These are phyloP conservation scores for Xiphorhynchus erythropygius DNA, from an alignment of 2,797 vertebrate genomes.

Conservation along the genomic window DNA sequence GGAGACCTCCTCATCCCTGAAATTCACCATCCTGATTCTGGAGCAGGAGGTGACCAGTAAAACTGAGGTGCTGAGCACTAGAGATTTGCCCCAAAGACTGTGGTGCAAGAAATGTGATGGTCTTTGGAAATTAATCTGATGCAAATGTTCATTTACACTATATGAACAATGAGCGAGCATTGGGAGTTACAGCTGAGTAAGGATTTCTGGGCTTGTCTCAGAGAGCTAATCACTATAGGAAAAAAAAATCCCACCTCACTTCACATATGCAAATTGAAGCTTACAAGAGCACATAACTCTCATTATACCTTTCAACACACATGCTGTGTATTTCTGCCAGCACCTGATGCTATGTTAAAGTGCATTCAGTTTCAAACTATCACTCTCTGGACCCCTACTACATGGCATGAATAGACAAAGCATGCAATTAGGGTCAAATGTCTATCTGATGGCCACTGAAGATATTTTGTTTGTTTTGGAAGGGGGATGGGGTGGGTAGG, in stretches of 20 bases:
- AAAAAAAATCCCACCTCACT: slow-evolving; percentile 7
- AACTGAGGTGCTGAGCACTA: background rate
- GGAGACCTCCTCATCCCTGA: background rate
- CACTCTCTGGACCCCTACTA: background rate
- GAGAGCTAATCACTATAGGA: background rate
- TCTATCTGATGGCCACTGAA: slow-evolving; percentile 41
- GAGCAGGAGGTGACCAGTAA: background rate
- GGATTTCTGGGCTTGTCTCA: background rate
- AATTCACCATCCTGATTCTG: background rate
- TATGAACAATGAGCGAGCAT: background rate
- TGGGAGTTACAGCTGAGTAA: slow-evolving; percentile 36
- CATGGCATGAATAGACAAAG: slow-evolving; percentile 32
- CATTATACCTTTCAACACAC: slow-evolving; percentile 18
- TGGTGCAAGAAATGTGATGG: background rate
- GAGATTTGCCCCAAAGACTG: background rate
- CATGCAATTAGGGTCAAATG: slow-evolving; percentile 41
- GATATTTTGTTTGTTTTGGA: slow-evolving; percentile 51
- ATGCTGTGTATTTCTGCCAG: slow-evolving; percentile 23
- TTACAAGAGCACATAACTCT: background rate
- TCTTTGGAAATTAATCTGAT: background rate
- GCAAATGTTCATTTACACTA: background rate
- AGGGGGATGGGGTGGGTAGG: background rate
- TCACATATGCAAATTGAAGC: slow-evolving; percentile 15
- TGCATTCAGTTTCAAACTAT: slow-evolving; percentile 18
- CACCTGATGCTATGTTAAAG: slow-evolving; percentile 28